phyloP scores from a whole-genome alignment of 2,888 invertebrate genomes.

The Venusia cambrica region DNA sequence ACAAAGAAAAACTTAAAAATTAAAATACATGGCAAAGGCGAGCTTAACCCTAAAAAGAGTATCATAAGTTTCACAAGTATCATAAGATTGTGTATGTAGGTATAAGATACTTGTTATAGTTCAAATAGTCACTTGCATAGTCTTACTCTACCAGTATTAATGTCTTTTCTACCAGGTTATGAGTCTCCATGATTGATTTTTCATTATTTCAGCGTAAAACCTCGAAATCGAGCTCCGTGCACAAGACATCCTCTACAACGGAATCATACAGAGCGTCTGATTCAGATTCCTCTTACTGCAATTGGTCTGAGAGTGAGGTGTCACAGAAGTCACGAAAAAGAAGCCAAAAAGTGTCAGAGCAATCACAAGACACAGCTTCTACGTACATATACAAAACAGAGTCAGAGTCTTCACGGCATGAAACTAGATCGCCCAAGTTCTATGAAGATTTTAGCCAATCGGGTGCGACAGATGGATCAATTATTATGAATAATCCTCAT shows the following conservation, averaged over 20 bases:
- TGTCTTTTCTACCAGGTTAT: too few relatives aligned
- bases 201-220: slow-evolving; percentile 24
- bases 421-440: neutral
- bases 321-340: slow-evolving; percentile 7
- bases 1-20: too few relatives aligned
- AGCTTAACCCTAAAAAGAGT: too few relatives aligned
- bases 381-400: slow-evolving; percentile 4
- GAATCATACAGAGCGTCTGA: slow-evolving; percentile 4
- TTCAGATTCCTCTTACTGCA: slow-evolving; percentile 1
- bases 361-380: slow-evolving; percentile 11
- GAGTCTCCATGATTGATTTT: slow-evolving; percentile 7
- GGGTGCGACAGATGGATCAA: slow-evolving; percentile 7
- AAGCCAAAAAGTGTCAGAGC: slow-evolving; percentile 11
- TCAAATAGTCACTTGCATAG: too few relatives aligned
- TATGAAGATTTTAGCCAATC: slow-evolving; percentile 10
- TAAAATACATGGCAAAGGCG: too few relatives aligned
- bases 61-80: too few relatives aligned
- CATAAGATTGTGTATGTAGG: too few relatives aligned
- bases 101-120: too few relatives aligned
- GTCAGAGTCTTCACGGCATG: slow-evolving; percentile 12
- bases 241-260: slow-evolving; percentile 2
- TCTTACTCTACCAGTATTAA: too few relatives aligned
- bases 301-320: slow-evolving; percentile 4
- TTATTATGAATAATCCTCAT: slow-evolving; percentile 5
- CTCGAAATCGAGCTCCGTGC: slow-evolving; percentile 14